These are phyloP conservation scores for Listronotus oregonensis DNA, from an alignment of 1,140 invertebrate species.

Conservation along the genomic window DNA sequence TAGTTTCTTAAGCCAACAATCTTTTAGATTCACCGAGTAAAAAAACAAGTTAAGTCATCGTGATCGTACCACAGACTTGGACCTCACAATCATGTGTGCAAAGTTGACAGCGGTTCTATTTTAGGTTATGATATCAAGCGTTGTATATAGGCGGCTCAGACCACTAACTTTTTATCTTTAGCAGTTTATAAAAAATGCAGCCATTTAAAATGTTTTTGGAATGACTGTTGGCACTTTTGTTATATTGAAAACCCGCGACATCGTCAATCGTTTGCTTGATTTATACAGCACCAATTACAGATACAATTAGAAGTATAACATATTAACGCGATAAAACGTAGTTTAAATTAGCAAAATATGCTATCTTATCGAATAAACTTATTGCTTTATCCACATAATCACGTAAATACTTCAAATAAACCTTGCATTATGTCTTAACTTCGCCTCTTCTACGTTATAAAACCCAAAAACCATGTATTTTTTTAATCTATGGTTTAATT, in stretches of 20 bases:
- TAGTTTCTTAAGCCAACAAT: neutral
- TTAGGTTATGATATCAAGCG: slow-evolving; percentile 28
- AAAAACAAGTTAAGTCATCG: slow-evolving; percentile 2
- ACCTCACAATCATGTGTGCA: slow-evolving; percentile 9
- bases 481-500: too few relatives aligned
- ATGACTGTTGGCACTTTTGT: too few relatives aligned
- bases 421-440: too few relatives aligned
- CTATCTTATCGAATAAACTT: slow-evolving; percentile 4
- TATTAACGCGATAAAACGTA: neutral
- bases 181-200: too few relatives aligned
- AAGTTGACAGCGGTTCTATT: slow-evolving; percentile 17
- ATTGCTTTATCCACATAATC: neutral
- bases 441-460: too few relatives aligned
- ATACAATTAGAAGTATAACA: neutral
- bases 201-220: too few relatives aligned
- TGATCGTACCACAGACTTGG: slow-evolving; percentile 5
- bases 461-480: too few relatives aligned
- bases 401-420: too few relatives aligned
- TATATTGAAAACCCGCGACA: too few relatives aligned
- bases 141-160: neutral
- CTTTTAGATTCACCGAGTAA: neutral
- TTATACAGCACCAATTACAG: too few relatives aligned
- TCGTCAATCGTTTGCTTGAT: too few relatives aligned
- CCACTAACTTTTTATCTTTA: neutral
- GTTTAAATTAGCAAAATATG: neutral